Base-by-base conservation (phyloP, 2,113 vertebrate species). In the Phoenicopterus ruber region DNA sequence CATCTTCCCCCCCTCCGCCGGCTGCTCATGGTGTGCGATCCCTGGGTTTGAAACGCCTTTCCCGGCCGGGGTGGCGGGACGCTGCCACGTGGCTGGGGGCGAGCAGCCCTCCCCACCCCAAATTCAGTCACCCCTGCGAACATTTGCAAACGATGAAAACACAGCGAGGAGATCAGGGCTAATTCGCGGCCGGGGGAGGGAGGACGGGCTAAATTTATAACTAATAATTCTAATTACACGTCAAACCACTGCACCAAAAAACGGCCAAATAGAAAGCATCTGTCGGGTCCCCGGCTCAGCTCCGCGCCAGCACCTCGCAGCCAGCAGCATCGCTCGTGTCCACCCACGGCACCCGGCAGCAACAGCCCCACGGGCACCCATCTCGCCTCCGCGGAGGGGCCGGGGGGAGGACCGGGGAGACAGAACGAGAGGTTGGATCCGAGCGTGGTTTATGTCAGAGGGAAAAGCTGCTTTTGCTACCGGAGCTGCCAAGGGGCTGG, bases 301-400 rank as follows among this genome's bases (percentile, higher is more conserved):
- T 52, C 67, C 6, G 1, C 0, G 1, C 11, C 2, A 2, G n/a
- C 47, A 34, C 6, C 1, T 42, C 4, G 3, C 32, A 54, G 71
- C 46, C 13, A 0, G 76, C 2, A 0, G 42, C 81, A 42, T 93
- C 86, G 6, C 19, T 59, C n/a, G 18, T 1, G 0, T 14, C 34
- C 62, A 59, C 67, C n/a, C 8, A 0, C 6, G 7, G 80, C 44
- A 62, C 8, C 28, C 7, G 1, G 13, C 46, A 47, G 55, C 25
- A 50, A n/a, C n/a, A 77, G 69, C 46, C 55, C 67, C 49, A 6
- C 1, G 5, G 55, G 17, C 2, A 1, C 67, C 62, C 9, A 2
- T 28, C 38, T 3, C 42, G 84, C 21, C 54, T 65, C 38, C 9
- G 0, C 1, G 36, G 63, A 72, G 58, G 69, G 42, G 13, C 17